Base-by-base conservation (phyloP, 2,888 invertebrate species). In the Leptogaster cylindrica region DNA sequence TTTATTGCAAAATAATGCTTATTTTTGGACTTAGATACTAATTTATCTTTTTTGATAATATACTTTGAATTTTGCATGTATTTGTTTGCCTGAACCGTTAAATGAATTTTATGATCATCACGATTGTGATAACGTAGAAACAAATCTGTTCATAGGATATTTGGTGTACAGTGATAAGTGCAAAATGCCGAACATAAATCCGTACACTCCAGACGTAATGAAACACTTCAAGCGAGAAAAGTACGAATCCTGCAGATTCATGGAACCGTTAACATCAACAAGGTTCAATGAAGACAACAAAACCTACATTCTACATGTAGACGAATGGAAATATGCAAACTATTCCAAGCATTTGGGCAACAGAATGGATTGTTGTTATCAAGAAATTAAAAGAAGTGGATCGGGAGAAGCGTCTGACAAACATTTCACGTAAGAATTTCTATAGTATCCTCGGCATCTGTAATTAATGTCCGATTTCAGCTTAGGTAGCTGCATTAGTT, bases 141-240 rank as follows among this genome's bases (percentile, higher is more conserved):
- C 28, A 55, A 55, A 16, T 55, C 73, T 73, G 65, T 76, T 78
- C 50, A 61, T 76, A 79, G 81, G 80, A 68, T 81, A 77, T 73
- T 75, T 81, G 33, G 81, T 81, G 7, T 81, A 84, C 81, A 88
- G 84, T 74, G 81, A 85, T 36, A 84, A 83, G 74, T 89, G 89
- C 74, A 84, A 83, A 74, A 88, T 89, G 75, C 83, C 85, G 12
- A 84, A 87, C 70, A 73, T 87, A 67, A 84, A 88, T 75, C 84
- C 87, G 3, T 85, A 86, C 71, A 85, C 86, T 67, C 73, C 75
- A 4, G 84, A 85, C 69, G 82, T 85, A 10, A 83, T 81, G 76
- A 78, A 81, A 68, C 83, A 84, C 70, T 83, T 86, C 68, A 82
- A 82, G 44, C 82, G 83, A 20, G 79, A 82, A 67, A 82, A 83